phyloP scores from a whole-genome alignment of 2,888 invertebrate species.

The Tuta absoluta region DNA sequence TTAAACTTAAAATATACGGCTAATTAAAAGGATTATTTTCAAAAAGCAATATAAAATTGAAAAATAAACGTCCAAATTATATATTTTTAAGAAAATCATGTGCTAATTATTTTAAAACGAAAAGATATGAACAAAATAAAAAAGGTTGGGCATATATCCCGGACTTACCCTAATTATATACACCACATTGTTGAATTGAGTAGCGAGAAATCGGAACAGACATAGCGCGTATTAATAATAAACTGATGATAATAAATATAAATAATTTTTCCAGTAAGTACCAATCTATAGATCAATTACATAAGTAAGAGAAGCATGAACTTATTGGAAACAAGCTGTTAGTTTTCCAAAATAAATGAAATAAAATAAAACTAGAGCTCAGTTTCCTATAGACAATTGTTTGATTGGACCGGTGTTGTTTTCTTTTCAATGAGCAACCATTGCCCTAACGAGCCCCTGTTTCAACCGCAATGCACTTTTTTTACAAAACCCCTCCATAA shows the following conservation, averaged over 20 bases:
- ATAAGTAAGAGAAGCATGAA: neutral
- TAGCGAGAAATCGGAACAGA: neutral
- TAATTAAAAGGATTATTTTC: no score
- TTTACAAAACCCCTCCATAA: conserved; percentile 47
- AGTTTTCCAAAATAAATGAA: no score
- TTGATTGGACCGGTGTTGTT: conserved; percentile 50
- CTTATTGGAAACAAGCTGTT: no score
- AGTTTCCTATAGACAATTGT: conserved; percentile 48
- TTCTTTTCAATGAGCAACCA: conserved; percentile 59
- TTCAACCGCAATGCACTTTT: conserved; percentile 43
- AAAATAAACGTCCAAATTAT: no score
- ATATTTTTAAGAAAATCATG: no score
- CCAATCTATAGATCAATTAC: neutral
- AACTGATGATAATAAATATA: neutral
- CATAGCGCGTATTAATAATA: neutral
- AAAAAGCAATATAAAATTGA: no score
- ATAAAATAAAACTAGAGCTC: conserved; percentile 14
- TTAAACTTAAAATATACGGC: no score
- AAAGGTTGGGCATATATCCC: no score
- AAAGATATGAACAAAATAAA: no score
- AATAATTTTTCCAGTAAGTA: neutral
- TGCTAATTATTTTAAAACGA: no score
- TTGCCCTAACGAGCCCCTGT: conserved; percentile 57
- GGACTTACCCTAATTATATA: neutral
- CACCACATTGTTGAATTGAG: neutral